Evolutionary conservation across 92 coral and sea anemone genomes (phyloP), one percentile per base, ranked within the genome.

Genomic region (Phenganax marumi): DNA sequence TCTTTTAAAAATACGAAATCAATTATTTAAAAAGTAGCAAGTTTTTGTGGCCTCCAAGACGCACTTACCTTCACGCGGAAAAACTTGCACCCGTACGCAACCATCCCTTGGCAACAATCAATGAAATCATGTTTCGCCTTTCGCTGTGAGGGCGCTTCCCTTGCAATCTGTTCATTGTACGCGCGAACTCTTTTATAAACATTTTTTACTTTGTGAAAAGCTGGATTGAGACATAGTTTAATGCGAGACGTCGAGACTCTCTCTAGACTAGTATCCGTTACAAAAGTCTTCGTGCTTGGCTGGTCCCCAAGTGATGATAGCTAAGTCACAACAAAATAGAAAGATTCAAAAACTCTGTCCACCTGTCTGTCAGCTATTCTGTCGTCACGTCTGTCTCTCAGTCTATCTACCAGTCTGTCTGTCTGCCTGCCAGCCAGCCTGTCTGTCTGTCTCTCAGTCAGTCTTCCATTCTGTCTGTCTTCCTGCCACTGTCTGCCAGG

Each of bases 61-160:
- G 5, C 43, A 33, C 9, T 47, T 85, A 90, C 98, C 97, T 94
- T 94, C 13, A 94, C 93, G 18, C 88, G 90, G 84, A 92, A 94
- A 63, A 92, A 94, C 70, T 85, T 87, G 65, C 98, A 92, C 12
- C 98, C 98, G 87, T 94, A 94, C 10, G 97, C 94, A 1, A 91
- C 81, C 86, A 94, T 87, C 22, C 89, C 88, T 77, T 94, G 98
- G 16, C 98, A 94, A 50, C 91, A 94, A 75, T 94, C 98, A 26
- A 94, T 89, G 58, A 88, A 94, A 88, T 92, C 91, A 71, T 94
- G 98, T 79, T 94, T 94, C 18, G 97, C 97, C 74, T 92, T 94
- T 18, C 98, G 89, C 78, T 94, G 94, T 0, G 97, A 87, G 68
- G 93, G 85, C 3, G 85, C 88, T 22, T 90, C 89, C 66, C 60